Conservation (phyloP, 2,113 vertebrate genomes). For the Speoplatyrhinus poulsoni region DNA sequence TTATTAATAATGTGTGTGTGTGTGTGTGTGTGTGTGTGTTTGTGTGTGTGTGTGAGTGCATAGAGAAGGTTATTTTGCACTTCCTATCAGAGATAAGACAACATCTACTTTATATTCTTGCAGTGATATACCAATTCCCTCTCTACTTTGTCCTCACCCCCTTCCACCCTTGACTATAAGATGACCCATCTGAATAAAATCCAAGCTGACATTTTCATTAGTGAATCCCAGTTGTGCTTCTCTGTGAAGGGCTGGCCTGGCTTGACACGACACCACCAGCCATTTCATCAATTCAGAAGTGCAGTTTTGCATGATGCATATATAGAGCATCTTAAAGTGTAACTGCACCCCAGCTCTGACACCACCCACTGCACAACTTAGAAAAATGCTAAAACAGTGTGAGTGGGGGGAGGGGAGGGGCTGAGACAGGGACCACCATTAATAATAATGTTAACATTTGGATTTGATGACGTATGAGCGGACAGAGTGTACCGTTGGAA, state of each 20-base stretch:
- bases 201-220: slow-evolving; percentile 6
- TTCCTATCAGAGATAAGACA: background rate
- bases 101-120: background rate
- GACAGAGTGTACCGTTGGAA: too few species aligned
- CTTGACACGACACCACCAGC: background rate
- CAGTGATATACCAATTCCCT: background rate
- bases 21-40: background rate
- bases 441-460: too few species aligned
- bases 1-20: background rate
- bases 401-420: too few species aligned
- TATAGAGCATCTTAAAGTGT: too few species aligned
- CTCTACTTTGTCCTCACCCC: background rate
- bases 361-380: too few species aligned
- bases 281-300: background rate
- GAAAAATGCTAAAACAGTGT: too few species aligned
- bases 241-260: background rate
- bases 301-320: slow-evolving; percentile 3
- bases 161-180: background rate
- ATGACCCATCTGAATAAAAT: slow-evolving; percentile 6
- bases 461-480: too few species aligned
- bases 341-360: too few species aligned
- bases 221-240: background rate
- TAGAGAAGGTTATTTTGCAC: background rate
- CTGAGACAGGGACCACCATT: too few species aligned
- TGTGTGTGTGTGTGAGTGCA: background rate